These are phyloP conservation scores for Xylota sylvarum DNA, from an alignment of 2,888 invertebrate species.

Conservation along the genomic window DNA sequence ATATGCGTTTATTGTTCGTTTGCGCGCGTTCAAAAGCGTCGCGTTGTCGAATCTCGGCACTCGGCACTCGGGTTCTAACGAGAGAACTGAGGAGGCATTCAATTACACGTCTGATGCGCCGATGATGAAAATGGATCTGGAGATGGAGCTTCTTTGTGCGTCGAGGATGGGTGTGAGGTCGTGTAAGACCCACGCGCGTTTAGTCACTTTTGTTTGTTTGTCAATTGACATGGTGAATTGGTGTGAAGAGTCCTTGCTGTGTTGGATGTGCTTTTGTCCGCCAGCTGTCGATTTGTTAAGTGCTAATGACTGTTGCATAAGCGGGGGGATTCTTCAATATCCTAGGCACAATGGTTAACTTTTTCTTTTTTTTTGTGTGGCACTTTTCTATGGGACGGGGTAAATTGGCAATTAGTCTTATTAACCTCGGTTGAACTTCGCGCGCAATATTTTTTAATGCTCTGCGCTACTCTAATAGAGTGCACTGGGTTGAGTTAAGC, in stretches of 20 bases:
- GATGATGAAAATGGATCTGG: slow-evolving; percentile 25
- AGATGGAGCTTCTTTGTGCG: slow-evolving; percentile 26
- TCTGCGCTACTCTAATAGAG: slow-evolving; percentile 23
- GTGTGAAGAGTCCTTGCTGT: slow-evolving; percentile 52
- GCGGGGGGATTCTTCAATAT: slow-evolving; percentile 18
- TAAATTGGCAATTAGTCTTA: slow-evolving; percentile 73
- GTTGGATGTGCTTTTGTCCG: slow-evolving; percentile 17
- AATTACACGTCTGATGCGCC: slow-evolving; percentile 53
- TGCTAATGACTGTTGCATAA: slow-evolving; percentile 55
- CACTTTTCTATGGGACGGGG: slow-evolving; percentile 56
- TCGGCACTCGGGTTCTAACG: slow-evolving; percentile 12
- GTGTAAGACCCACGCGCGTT: slow-evolving; percentile 47
- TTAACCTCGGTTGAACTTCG: slow-evolving; percentile 72
- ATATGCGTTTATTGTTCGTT: slow-evolving; percentile 59
- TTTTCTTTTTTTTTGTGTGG: background rate
- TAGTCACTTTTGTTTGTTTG: slow-evolving; percentile 49
- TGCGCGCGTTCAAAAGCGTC: slow-evolving; percentile 29
- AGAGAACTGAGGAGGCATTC: slow-evolving; percentile 36
- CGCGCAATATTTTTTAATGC: slow-evolving; percentile 24
- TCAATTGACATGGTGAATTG: slow-evolving; percentile 59
- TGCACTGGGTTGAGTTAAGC: slow-evolving; percentile 52
- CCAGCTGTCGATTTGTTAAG: slow-evolving; percentile 54
- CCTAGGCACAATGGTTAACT: slow-evolving; percentile 2
- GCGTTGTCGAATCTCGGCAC: slow-evolving; percentile 56
- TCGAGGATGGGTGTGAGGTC: slow-evolving; percentile 53